Evolutionary conservation across 2,797 vertebrate species (phyloP), one percentile per base, ranked within the genome.

Genomic region (Knipowitschia caucasica): DNA sequence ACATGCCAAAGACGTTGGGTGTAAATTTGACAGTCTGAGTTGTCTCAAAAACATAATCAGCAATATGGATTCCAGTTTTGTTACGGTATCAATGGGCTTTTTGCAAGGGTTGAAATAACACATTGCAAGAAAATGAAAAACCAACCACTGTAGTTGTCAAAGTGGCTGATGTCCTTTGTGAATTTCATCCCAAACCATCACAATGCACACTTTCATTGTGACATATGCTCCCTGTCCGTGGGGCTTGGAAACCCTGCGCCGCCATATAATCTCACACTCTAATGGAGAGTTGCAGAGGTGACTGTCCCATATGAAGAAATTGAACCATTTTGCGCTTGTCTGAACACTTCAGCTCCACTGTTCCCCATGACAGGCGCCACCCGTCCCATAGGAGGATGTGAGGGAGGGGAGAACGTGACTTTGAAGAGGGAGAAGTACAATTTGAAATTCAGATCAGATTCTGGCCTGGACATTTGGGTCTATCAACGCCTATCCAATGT

Each of bases 181-280:
- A 62, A 58, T 57, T 43, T 52, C 33, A 21, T 38, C 25, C 55
- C 17, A 33, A 39, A 49, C 31, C n/a, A 50, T 43, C n/a, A 14
- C 3, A 31, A 39, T 29, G 38, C 52, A 12, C 21, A 27, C 36
- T 66, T 62, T 59, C 43, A 58, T 20, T 30, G 30, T 44, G 59
- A 53, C 42, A 35, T n/a, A 11, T 10, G 17, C 57, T 54, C 52
- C 56, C 31, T 30, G 40, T 64, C 69, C 56, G 59, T 53, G 71
- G 45, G 65, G 57, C 43, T 62, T 33, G 35, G 61, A 71, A 62
- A 53, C 58, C 54, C 59, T 15, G 11, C 24, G 50, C 33, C 69
- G 54, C 77, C 66, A 60, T 43, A 63, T 70, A 86, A 85, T 87
- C 82, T 85, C 77, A 79, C 84, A 80, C 73, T 83, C 80, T 80